Percentiles rank a stretch among this genome's conserved stretches.
Conservation (phyloP, 23 tunicate species). For the Ascidia mentula region DNA sequence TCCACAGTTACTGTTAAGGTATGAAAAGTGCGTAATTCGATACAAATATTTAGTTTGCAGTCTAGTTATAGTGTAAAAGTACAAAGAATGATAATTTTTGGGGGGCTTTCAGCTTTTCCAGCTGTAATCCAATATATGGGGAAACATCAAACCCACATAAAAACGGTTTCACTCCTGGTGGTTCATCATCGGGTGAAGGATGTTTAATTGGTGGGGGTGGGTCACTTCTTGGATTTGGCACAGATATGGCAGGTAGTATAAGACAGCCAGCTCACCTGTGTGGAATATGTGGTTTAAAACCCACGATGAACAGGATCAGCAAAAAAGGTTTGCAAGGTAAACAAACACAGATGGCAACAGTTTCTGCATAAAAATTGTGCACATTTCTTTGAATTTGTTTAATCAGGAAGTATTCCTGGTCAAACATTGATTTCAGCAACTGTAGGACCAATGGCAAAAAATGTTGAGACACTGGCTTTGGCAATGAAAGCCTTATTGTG, state of each 20-base stretch:
- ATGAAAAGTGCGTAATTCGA: too few relatives aligned
- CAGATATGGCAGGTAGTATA: conserved; percentile 59
- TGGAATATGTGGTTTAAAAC: conserved; percentile 63
- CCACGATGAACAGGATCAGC: conserved; percentile 34
- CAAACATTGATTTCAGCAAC: neutral
- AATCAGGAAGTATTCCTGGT: neutral
- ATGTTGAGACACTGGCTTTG: conserved; percentile 42
- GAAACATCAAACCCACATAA: conserved; percentile 38
- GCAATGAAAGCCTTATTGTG: conserved; percentile 35
- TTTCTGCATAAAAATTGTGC: too few relatives aligned
- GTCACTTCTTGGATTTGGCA: conserved; percentile 53
- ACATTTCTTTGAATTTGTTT: neutral
- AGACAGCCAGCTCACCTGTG: conserved; percentile 47
- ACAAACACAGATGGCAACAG: too few relatives aligned
- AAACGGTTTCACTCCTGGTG: conserved; percentile 46
- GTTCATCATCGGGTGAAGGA: conserved; percentile 55
- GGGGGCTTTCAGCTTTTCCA: conserved; percentile 38
- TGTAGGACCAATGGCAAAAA: conserved; percentile 52
- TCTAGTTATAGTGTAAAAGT: neutral
- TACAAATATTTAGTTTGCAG: neutral
- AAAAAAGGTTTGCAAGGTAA: conserved; percentile 12
- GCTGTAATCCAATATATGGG: conserved; percentile 56
- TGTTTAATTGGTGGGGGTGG: conserved; percentile 46
- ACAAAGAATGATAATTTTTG: neutral
- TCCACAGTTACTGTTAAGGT: conserved; percentile 64